Evolutionary conservation across 2,113 vertebrate species (phyloP).

Genomic region (Xiphias gladius): DNA sequence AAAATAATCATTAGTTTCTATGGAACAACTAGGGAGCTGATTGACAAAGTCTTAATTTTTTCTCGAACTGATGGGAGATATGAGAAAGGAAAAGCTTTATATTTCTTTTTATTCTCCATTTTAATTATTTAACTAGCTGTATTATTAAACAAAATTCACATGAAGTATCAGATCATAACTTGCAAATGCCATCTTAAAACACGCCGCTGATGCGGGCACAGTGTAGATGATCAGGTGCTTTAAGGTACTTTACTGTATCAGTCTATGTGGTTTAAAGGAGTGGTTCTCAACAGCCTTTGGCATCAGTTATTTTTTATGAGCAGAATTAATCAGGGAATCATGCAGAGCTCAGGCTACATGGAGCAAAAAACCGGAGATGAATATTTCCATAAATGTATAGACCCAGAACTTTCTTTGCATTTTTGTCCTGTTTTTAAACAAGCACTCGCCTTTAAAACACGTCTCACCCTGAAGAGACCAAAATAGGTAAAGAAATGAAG

Average conservation of each 20-base stretch:
- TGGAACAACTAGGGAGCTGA: too few species aligned
- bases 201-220: not conserved
- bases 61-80: too few species aligned
- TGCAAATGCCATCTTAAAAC: not conserved
- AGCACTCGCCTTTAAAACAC: not conserved
- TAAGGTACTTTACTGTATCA: not conserved
- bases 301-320: not conserved
- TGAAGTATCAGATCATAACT: not conserved
- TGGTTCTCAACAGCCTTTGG: not conserved
- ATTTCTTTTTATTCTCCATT: too few species aligned
- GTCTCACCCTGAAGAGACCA: not conserved
- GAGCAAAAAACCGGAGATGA: too few species aligned
- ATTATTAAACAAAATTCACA: not conserved
- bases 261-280: not conserved
- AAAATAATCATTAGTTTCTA: too few species aligned
- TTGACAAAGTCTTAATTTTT: too few species aligned
- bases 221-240: not conserved
- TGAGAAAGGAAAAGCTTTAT: too few species aligned
- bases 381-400: not conserved
- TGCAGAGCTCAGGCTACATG: too few species aligned
- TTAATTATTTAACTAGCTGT: too few species aligned
- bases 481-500: constrained; percentile 29
- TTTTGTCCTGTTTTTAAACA: constrained; percentile 8
- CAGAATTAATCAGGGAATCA: not conserved
- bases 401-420: not conserved